Evolutionary conservation across 2,888 invertebrate species (phyloP), one percentile per base, ranked within the genome.

Genomic region (Celastrina argiolus): DNA sequence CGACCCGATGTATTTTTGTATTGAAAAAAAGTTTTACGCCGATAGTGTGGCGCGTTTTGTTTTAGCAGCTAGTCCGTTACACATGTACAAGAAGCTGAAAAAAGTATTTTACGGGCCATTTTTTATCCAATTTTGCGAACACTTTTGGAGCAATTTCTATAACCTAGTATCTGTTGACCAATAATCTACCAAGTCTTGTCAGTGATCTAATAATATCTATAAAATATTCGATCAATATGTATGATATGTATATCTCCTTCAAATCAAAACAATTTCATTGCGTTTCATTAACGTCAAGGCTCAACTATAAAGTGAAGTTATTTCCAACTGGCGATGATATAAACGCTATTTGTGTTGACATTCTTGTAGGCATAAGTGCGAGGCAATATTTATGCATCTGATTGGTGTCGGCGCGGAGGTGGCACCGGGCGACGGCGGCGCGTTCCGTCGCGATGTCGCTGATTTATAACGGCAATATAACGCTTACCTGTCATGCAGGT

Each of bases 381-480:
- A 71, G 73, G 73, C 72, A 77, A 81, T 82, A 83, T 82, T 81
- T 82, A 83, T 85, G 84, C 81, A 83, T 80, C 78, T 77, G 80
- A 78, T 78, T 78, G 77, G 78, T 76, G 79, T 78, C 78, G 78
- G 72, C 74, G 71, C 68, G 78, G 74, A 77, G 79, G 78, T 79
- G 76, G 76, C 76, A 80, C 78, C 72, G 75, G 75, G 76, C 78
- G 77, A 74, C 71, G 71, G 71, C 68, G 71, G 77, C 81, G 77
- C 80, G 79, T 78, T 76, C 78, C 78, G 82, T 84, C 84, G 78
- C 83, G 68, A 76, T 69, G 71, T 74, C 74, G 79, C 83, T 90
- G 90, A 91, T 90, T 90, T 91, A 91, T 89, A 87, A 82, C 84
- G 74, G 83, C 84, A 89, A 89, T 91, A 89, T 88, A 88, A 84